Evolutionary conservation across 2,888 invertebrate species (phyloP).

Genomic region (Arctia plantaginis): DNA sequence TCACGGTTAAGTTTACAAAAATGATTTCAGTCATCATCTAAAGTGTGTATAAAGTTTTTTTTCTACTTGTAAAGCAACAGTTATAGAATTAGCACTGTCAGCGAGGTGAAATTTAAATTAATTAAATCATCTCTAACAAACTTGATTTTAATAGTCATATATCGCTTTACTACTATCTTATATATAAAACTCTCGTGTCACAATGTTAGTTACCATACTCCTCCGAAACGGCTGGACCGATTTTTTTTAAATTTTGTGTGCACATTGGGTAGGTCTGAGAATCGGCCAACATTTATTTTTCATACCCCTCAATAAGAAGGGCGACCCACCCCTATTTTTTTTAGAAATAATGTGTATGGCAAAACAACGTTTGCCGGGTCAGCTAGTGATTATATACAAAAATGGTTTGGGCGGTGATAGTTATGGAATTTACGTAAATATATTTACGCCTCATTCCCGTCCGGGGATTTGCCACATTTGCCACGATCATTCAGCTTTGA

Average conservation of each 20-base stretch:
- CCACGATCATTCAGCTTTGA: neutral
- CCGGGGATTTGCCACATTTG: neutral
- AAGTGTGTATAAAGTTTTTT: neutral
- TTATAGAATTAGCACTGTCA: neutral
- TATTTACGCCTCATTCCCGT: neutral
- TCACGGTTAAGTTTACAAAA: neutral
- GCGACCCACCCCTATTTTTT: too few relatives aligned
- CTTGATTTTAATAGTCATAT: neutral
- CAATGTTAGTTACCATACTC: too few relatives aligned
- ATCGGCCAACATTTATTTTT: too few relatives aligned
- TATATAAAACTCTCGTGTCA: too few relatives aligned
- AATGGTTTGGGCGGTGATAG: neutral
- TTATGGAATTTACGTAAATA: neutral
- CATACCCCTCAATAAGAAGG: too few relatives aligned
- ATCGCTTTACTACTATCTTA: neutral
- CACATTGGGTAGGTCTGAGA: too few relatives aligned
- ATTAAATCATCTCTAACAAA: neutral
- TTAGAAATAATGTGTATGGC: too few relatives aligned
- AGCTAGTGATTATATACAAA: neutral
- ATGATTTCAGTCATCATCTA: neutral
- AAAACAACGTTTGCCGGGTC: too few relatives aligned
- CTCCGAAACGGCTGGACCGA: too few relatives aligned
- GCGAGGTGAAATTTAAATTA: neutral
- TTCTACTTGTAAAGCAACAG: neutral
- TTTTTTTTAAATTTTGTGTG: too few relatives aligned